These are phyloP conservation scores for Syngnathus typhle DNA, from an alignment of 2,113 vertebrate species.

Conservation along the genomic window DNA sequence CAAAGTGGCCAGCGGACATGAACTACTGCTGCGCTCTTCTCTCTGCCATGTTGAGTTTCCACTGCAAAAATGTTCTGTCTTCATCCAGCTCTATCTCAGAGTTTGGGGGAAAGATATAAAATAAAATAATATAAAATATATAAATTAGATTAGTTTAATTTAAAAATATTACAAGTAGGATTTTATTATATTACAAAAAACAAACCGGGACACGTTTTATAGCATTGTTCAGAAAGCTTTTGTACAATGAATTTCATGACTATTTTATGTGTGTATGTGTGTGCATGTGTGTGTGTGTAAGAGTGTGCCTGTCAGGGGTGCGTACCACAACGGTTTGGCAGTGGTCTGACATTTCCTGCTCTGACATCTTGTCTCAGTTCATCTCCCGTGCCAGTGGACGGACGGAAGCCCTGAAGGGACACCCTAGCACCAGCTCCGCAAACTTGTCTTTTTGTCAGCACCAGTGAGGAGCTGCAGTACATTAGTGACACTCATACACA, in stretches of 20 bases:
- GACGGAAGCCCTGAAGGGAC: constrained; percentile 69
- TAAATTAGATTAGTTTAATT: too few species aligned
- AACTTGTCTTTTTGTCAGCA: constrained; percentile 72
- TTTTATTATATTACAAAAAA: background rate
- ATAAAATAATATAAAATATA: too few species aligned
- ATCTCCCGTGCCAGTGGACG: constrained; percentile 62
- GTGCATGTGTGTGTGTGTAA: constrained; percentile 6
- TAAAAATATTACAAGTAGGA: too few species aligned
- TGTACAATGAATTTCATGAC: background rate
- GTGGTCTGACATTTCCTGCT: constrained; percentile 67
- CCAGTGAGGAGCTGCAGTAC: constrained; percentile 61
- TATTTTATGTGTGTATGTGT: background rate
- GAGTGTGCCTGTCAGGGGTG: constrained; percentile 55
- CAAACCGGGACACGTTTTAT: background rate
- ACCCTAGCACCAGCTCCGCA: constrained; percentile 58
- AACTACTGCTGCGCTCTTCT: constrained; percentile 32
- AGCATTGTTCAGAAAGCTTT: background rate
- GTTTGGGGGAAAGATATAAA: too few species aligned
- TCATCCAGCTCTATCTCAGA: constrained; percentile 4
- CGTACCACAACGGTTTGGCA: constrained; percentile 59
- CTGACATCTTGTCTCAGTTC: constrained; percentile 73
- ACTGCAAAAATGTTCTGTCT: constrained; percentile 8
- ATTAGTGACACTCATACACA: constrained; percentile 58
- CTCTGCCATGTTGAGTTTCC: constrained; percentile 17
- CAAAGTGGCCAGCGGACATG: constrained; percentile 57